Evolutionary conservation across 2,888 invertebrate genomes (phyloP), one percentile per base, ranked within the genome.

Genomic region (Colletes collaris): DNA sequence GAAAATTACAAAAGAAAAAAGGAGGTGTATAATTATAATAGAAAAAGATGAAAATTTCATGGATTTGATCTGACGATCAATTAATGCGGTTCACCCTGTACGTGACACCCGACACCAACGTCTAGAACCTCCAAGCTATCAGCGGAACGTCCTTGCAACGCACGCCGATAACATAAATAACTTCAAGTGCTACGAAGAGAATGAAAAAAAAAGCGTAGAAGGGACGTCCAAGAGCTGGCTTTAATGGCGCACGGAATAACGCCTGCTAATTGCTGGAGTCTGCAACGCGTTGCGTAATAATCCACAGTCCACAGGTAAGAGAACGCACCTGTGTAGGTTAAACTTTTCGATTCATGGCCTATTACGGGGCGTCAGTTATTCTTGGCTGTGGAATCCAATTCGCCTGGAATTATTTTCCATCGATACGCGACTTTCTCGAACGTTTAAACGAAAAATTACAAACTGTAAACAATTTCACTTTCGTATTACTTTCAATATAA

Each of bases 241-340:
- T 67, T 7, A 64, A 46, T 63, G 64, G 64, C 53, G 69, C 59
- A 55, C 58, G 59, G 72, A 64, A 79, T 59, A 82, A 58, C 72
- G 53, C 65, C 63, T 55, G 58, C 56, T 80, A 76, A 65, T 76
- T 67, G 69, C 62, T 67, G 65, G 68, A 80, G 68, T 55, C 70
- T 78, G 71, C 50, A 67, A 65, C 37, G 40, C 35, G 76, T 89
- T 88, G 81, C 87, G 68, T 83, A 89, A 88, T 68, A 76, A 81
- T 85, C 81, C 80, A 79, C 76, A 84, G 82, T 83, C 74, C 82
- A 76, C 65, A 69, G 40, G 75, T 65, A 71, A 76, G 65, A 66
- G 58, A 78, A 74, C 72, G 60, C 85, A 87, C 84, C 84, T 87
- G 83, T 58, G 62, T 50, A 52, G 69, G 35, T 62, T 65, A 63